Base-by-base conservation (phyloP, 2,888 invertebrate genomes). In the Xanthorhoe designata region DNA sequence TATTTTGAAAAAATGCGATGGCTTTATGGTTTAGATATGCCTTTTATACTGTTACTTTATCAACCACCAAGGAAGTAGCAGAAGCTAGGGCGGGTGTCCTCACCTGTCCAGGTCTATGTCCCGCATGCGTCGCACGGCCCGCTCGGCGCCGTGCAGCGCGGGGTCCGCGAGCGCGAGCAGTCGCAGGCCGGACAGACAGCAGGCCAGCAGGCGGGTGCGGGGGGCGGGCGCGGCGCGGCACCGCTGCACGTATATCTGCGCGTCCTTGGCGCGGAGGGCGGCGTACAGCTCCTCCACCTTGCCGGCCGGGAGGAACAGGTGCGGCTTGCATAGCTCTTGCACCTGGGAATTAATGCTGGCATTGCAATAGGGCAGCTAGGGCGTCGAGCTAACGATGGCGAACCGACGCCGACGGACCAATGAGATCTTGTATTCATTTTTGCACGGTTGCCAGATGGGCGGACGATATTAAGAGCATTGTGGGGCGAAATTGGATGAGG, bases 201-300 rank as follows among this genome's bases (percentile, higher is more conserved):
- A 98, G 0, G 97, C 97, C 72, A 99, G 96, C 13, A 99, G 94
- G 49, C 97, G 94, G 76, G 94, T 69, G 84, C 94, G 70, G 90
- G 94, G 77, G 94, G 94, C 86, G 94, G 96, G 94, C 95, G 95
- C 89, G 96, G 97, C 85, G 61, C 92, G 85, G 42, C 86, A 83
- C 0, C 92, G 81, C 86, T 99, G 98, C 65, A 99, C 97, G 90
- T 99, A 99, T 79, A 99, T 99, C 87, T 98, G 98, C 0, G 98
- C 97, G 88, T 98, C 98, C 83, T 98, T 98, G 82, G 97, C 97
- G 8, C 96, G 96, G 74, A 99, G 90, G 75, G 97, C 97, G 0
- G 96, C 95, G 86, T 98, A 97, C 10, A 99, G 92, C 80, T 98
- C 98, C 76, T 99, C 98, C 0, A 98, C 96, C 81, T 97, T 98